These are phyloP conservation scores for Sturmia bella DNA, from an alignment of 2,888 invertebrate genomes.

Conservation along the genomic window DNA sequence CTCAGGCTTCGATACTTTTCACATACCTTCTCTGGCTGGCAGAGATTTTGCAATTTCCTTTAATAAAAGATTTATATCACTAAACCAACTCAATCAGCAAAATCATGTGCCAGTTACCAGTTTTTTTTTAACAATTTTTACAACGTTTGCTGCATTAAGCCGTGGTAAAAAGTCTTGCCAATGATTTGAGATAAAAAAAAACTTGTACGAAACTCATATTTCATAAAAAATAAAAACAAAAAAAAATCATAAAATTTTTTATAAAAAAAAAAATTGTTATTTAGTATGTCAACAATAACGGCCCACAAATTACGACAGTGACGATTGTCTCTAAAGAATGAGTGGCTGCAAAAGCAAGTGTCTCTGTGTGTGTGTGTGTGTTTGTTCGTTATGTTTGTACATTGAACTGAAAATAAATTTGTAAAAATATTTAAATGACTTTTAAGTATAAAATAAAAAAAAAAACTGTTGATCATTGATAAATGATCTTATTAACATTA, in stretches of 20 bases:
- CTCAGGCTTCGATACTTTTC: neutral
- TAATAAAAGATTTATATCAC: slow-evolving; percentile 56
- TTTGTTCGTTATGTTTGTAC: slow-evolving; percentile 7
- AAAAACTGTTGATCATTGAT: slow-evolving; percentile 45
- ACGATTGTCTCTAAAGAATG: slow-evolving; percentile 5
- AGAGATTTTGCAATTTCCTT: slow-evolving; percentile 62
- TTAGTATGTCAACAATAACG: slow-evolving; percentile 63
- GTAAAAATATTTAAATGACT: slow-evolving; percentile 22
- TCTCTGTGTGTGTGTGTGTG: slow-evolving; percentile 34
- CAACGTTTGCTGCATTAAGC: slow-evolving; percentile 17
- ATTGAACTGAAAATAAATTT: neutral
- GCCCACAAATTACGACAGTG: slow-evolving; percentile 50
- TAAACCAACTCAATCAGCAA: slow-evolving; percentile 54
- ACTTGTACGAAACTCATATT: slow-evolving; percentile 27
- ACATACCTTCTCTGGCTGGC: slow-evolving; percentile 3
- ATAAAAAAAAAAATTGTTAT: slow-evolving; percentile 34
- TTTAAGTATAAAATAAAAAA: slow-evolving; percentile 16
- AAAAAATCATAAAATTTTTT: slow-evolving; percentile 30
- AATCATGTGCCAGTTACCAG: slow-evolving; percentile 61
- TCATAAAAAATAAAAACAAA: slow-evolving; percentile 1
- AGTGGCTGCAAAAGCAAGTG: neutral
- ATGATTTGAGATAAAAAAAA: slow-evolving; percentile 54
- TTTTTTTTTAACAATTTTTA: slow-evolving; percentile 42
- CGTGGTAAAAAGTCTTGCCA: slow-evolving; percentile 42
- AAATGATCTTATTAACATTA: slow-evolving; percentile 49